Percentiles rank a stretch among this genome's conserved stretches.
These are phyloP conservation scores for Hydroisotoma schaefferi DNA, from an alignment of 2,888 invertebrate genomes.

Conservation along the genomic window DNA sequence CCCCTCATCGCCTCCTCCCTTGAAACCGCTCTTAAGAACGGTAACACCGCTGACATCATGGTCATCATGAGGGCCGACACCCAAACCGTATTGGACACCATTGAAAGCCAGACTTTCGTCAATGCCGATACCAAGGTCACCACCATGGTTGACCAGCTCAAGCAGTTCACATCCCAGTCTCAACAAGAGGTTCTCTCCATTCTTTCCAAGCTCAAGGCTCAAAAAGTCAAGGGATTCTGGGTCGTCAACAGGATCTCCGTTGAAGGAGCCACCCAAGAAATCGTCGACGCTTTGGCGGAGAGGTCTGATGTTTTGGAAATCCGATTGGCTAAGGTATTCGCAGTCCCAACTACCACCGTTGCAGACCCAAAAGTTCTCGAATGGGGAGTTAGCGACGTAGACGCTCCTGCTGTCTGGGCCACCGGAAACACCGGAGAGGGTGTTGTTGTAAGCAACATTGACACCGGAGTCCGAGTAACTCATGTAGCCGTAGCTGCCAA, in stretches of 20 bases:
- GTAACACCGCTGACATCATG: slow-evolving; percentile 29
- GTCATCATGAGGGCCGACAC: slow-evolving; percentile 15
- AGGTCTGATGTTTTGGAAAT: slow-evolving; percentile 25
- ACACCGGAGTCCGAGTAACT: slow-evolving; percentile 23
- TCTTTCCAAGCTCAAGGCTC: slow-evolving; percentile 1
- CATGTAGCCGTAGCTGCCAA: slow-evolving; percentile 5
- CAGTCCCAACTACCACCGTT: not conserved
- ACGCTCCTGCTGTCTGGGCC: slow-evolving; percentile 22
- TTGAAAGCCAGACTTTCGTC: slow-evolving; percentile 16
- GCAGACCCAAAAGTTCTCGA: slow-evolving; percentile 12
- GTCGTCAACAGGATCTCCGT: slow-evolving; percentile 33
- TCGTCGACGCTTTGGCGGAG: slow-evolving; percentile 12
- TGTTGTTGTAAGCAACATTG: slow-evolving; percentile 28
- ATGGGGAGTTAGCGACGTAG: slow-evolving; percentile 23
- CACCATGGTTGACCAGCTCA: slow-evolving; percentile 10
- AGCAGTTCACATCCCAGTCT: slow-evolving; percentile 15
- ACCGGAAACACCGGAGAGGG: slow-evolving; percentile 22
- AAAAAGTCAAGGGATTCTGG: slow-evolving; percentile 22
- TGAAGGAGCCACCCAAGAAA: not conserved
- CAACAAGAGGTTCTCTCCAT: slow-evolving; percentile 21
- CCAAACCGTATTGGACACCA: slow-evolving; percentile 10
- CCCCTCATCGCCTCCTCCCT: slow-evolving; percentile 14
- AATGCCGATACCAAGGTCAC: slow-evolving; percentile 22
- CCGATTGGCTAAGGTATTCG: slow-evolving; percentile 19
- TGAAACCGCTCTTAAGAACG: not conserved